These are phyloP conservation scores for Eupithecia inturbata DNA, from an alignment of 2,888 invertebrate genomes.

Conservation along the genomic window DNA sequence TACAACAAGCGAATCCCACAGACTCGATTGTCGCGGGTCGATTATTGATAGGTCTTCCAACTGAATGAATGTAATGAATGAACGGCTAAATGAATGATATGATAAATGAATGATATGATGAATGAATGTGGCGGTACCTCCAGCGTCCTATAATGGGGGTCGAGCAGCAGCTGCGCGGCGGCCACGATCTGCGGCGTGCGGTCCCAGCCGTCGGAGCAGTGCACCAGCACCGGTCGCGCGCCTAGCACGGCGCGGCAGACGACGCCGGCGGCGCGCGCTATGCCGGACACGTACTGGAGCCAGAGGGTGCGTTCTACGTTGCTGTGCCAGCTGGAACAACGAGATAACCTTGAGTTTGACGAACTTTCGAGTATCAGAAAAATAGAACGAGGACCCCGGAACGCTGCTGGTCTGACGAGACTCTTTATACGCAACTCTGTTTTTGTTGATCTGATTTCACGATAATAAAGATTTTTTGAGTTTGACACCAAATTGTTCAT, in stretches of 20 bases:
- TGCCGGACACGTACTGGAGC: conserved; percentile 94
- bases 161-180: conserved; percentile 94
- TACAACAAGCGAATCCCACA: no score
- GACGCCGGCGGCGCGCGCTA: conserved; percentile 91
- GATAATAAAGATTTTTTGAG: not conserved
- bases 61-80: no score
- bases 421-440: not conserved
- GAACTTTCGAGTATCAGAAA: no score
- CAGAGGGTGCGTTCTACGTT: conserved; percentile 95
- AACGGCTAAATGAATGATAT: no score
- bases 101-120: no score
- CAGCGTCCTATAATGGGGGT: conserved; percentile 96
- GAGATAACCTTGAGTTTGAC: not conserved
- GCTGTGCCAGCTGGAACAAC: conserved; percentile 92
- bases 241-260: conserved; percentile 93
- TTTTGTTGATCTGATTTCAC: not conserved
- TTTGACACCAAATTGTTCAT: no score
- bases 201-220: conserved; percentile 99
- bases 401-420: not conserved
- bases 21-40: no score
- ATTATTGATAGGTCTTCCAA: no score
- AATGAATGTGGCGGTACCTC: conserved; percentile 82
- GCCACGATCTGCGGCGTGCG: conserved; percentile 98
- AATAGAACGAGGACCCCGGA: not conserved
- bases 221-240: conserved; percentile 95